Percentiles rank a stretch among this genome's conserved stretches.
Evolutionary conservation across 1,140 invertebrate genomes (phyloP).

Genomic region (Cepaea nemoralis): DNA sequence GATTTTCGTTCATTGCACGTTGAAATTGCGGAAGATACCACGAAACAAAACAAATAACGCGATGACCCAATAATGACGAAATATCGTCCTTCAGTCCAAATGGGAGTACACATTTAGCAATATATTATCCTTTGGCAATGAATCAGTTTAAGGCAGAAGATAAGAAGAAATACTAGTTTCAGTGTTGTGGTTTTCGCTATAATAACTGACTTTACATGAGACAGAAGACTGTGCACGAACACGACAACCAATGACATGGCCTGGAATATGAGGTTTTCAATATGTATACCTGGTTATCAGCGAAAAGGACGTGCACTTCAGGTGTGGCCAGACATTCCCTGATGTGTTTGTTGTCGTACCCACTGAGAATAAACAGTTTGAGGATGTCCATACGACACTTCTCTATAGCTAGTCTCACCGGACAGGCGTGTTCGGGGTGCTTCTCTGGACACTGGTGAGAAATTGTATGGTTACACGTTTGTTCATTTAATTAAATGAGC

Average conservation of each 20-base stretch:
- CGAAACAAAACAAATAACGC: too few species aligned
- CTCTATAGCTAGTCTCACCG: constrained; percentile 48
- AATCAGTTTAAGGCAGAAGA: background rate
- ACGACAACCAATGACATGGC: too few species aligned
- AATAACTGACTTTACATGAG: too few species aligned
- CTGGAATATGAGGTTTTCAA: too few species aligned
- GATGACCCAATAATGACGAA: too few species aligned
- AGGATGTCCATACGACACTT: constrained; percentile 46
- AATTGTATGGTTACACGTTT: too few species aligned
- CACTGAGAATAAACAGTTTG: constrained; percentile 59
- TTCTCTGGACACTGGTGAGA: constrained; percentile 40
- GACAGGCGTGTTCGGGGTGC: constrained; percentile 48
- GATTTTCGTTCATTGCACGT: too few species aligned
- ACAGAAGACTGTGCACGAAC: too few species aligned
- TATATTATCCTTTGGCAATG: too few species aligned
- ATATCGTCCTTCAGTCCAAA: background rate
- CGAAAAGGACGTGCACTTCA: constrained; percentile 18
- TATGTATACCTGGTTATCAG: constrained; percentile 32
- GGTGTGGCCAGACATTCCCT: constrained; percentile 37
- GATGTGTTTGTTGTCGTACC: constrained; percentile 56
- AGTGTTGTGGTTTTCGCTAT: background rate
- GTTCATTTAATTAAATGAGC: too few species aligned
- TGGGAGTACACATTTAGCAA: too few species aligned
- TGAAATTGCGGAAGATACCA: too few species aligned
- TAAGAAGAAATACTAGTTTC: background rate